Conservation (phyloP, 2,113 vertebrate genomes). For the Cyprinus carpio region DNA sequence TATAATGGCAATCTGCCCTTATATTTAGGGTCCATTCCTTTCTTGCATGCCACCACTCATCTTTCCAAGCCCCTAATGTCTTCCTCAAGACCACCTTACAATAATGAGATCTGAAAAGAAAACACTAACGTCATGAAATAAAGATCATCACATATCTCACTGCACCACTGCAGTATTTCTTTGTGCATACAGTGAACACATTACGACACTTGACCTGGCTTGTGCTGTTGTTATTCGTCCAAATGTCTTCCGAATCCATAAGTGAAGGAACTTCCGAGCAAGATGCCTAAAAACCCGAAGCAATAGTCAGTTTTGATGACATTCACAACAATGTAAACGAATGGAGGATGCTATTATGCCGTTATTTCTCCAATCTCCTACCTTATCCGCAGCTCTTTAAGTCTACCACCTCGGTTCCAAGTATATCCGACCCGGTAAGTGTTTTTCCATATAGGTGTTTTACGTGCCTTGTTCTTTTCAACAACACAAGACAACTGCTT, state of each 20-base stretch:
- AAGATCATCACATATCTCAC: too few species aligned
- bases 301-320: not conserved
- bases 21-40: conserved; percentile 81
- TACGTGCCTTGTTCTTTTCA: conserved; percentile 23
- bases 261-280: conserved; percentile 84
- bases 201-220: conserved; percentile 79
- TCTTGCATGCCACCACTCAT: conserved; percentile 81
- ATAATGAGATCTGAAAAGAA: conserved; percentile 68
- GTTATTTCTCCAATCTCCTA: conserved; percentile 51
- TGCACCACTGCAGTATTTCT: not conserved
- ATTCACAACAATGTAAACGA: not conserved
- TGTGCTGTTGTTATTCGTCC: conserved; percentile 80
- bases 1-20: conserved; percentile 83
- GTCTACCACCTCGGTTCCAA: conserved; percentile 74
- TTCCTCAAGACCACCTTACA: conserved; percentile 69
- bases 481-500: conserved; percentile 24
- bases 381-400: conserved; percentile 82
- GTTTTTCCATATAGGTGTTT: conserved; percentile 40
- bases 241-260: conserved; percentile 87
- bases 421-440: conserved; percentile 61
- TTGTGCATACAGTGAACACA: not conserved
- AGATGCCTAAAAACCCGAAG: conserved; percentile 76
- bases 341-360: not conserved
- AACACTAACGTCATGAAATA: not conserved
- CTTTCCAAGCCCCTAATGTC: conserved; percentile 80